phyloP scores from a whole-genome alignment of 2,888 invertebrate genomes.

The Cataglyphis cursor region DNA sequence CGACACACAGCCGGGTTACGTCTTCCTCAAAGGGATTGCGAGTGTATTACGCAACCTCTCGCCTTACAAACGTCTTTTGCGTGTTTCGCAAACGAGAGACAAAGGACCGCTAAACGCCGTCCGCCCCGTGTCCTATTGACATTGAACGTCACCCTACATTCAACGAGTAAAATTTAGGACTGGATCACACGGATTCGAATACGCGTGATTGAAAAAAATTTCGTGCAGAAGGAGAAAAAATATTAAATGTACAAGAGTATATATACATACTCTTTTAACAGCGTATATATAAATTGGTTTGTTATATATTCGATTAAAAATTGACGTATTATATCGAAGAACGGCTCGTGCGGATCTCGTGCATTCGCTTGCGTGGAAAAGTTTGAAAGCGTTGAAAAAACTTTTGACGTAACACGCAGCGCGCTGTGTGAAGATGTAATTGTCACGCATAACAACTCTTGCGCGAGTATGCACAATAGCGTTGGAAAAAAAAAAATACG shows the following conservation, averaged over 20 bases:
- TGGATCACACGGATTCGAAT: neutral
- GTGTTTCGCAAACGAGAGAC: conserved; percentile 38
- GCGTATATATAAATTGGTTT: neutral
- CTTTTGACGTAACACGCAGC: conserved; percentile 64
- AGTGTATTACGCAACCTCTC: conserved; percentile 67
- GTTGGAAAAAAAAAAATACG: conserved; percentile 18
- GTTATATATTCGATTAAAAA: neutral
- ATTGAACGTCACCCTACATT: conserved; percentile 12
- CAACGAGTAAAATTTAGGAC: neutral
- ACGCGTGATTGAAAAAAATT: neutral
- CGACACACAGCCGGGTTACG: conserved; percentile 58
- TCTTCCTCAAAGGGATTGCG: conserved; percentile 55
- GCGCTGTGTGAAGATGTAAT: conserved; percentile 56
- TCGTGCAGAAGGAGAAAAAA: neutral
- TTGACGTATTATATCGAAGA: neutral
- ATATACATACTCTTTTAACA: neutral
- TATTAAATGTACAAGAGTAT: neutral
- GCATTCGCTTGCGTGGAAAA: conserved; percentile 67
- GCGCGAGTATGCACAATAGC: conserved; percentile 37
- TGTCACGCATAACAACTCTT: conserved; percentile 62
- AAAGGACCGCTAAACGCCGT: conserved; percentile 40
- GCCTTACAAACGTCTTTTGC: conserved; percentile 31
- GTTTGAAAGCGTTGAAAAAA: conserved; percentile 68
- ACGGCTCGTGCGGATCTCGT: neutral
- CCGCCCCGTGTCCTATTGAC: conserved; percentile 27